Conservation (phyloP, 1,140 invertebrate species). For the Araneus ventricosus region DNA sequence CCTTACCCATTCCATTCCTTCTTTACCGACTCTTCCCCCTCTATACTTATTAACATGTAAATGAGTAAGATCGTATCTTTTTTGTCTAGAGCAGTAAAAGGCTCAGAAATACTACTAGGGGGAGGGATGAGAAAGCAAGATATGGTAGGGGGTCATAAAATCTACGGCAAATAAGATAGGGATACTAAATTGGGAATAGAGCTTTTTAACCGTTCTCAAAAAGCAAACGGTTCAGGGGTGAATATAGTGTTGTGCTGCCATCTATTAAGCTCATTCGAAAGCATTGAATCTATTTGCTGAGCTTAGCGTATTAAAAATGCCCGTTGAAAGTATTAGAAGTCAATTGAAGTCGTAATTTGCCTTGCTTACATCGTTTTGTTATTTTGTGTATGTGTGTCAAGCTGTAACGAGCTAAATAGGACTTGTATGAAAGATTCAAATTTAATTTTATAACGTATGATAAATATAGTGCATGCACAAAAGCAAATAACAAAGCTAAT, state of each 20-base stretch:
- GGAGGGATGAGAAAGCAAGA: neutral
- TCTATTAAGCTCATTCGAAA: neutral
- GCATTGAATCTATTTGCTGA: neutral
- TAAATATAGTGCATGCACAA: too few species aligned
- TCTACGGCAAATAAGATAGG: conserved; percentile 30
- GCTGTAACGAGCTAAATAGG: too few species aligned
- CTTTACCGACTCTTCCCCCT: neutral
- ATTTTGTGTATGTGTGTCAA: too few species aligned
- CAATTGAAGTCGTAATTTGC: too few species aligned
- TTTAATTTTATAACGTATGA: too few species aligned
- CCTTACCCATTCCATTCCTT: neutral
- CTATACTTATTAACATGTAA: conserved; percentile 60
- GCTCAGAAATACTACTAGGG: neutral
- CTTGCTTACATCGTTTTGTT: too few species aligned
- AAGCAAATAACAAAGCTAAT: too few species aligned
- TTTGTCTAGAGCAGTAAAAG: neutral
- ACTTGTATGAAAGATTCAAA: too few species aligned
- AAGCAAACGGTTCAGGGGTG: neutral
- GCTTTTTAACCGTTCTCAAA: neutral
- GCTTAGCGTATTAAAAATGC: too few species aligned
- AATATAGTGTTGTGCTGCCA: conserved; percentile 52
- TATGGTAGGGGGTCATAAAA: conserved; percentile 50
- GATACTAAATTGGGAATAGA: conserved; percentile 8
- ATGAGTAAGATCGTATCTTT: conserved; percentile 50
- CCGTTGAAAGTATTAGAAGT: too few species aligned